Conservation (phyloP, 2,113 vertebrate genomes). For the Sigmodon hispidus region DNA sequence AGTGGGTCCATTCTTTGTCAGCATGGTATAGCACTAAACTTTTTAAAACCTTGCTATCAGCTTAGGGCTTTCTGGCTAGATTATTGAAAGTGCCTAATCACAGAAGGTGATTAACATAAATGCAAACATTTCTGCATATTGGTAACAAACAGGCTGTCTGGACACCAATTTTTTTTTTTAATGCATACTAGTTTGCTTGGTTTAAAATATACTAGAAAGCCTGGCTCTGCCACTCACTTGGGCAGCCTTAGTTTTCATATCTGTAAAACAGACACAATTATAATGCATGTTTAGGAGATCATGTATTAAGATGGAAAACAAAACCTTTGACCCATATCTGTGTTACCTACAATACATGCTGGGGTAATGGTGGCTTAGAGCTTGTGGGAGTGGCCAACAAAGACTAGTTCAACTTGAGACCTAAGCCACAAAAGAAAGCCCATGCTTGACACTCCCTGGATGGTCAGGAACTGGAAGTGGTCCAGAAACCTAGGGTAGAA, state of each 20-base stretch:
- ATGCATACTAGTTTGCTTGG: background rate
- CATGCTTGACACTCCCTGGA: background rate
- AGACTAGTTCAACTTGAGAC: background rate
- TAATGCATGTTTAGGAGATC: background rate
- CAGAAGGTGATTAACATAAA: slow-evolving; percentile 62
- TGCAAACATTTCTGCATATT: slow-evolving; percentile 12
- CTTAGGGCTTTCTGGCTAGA: slow-evolving; percentile 47
- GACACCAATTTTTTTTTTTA: slow-evolving; percentile 16
- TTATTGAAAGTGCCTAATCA: slow-evolving; percentile 40
- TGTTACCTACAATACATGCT: background rate
- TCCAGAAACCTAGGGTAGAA: background rate
- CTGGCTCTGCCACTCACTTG: background rate
- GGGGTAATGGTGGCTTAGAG: background rate
- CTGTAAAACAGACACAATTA: background rate
- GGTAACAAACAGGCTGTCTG: background rate
- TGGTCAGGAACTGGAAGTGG: background rate
- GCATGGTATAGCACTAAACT: background rate
- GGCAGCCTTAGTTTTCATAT: background rate
- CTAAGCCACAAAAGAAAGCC: background rate
- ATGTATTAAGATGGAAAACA: background rate
- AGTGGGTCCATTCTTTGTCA: background rate
- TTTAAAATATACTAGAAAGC: background rate
- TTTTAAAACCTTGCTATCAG: background rate
- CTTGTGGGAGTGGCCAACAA: background rate
- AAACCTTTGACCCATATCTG: background rate